phyloP scores from a whole-genome alignment of 1,140 invertebrate species.

The Zaprionus inermis region DNA sequence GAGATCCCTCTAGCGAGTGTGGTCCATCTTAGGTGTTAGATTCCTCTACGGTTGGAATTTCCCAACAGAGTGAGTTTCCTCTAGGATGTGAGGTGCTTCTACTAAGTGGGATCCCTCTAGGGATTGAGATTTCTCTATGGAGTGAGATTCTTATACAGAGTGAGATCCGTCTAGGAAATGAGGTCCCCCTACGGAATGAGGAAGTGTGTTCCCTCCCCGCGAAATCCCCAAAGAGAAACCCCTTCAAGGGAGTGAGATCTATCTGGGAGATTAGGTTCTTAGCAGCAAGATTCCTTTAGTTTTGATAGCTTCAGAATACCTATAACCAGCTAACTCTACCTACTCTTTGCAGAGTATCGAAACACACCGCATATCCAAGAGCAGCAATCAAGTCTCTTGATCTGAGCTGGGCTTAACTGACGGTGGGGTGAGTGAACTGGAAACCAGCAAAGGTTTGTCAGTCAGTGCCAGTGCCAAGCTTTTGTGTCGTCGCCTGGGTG shows the following conservation, averaged over 20 bases:
- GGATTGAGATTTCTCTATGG: too few species aligned
- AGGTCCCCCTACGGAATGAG: too few species aligned
- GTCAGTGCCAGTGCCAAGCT: slow-evolving; percentile 35
- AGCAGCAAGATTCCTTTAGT: not conserved
- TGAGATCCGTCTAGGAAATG: not conserved
- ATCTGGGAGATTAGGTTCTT: not conserved
- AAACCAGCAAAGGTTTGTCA: slow-evolving; percentile 24
- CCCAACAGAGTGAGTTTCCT: too few species aligned
- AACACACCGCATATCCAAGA: too few species aligned
- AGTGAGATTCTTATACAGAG: not conserved
- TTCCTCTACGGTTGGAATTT: too few species aligned
- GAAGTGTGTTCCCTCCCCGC: too few species aligned
- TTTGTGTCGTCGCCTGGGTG: slow-evolving; percentile 35
- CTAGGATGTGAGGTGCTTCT: too few species aligned
- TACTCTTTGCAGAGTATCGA: not conserved
- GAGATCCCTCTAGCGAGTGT: not conserved
- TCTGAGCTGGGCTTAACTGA: not conserved
- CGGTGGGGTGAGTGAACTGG: slow-evolving; percentile 48
- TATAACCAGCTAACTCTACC: not conserved
- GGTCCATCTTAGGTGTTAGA: too few species aligned
- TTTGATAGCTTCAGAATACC: not conserved
- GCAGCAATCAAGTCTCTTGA: slow-evolving; percentile 12
- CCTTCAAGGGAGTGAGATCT: not conserved
- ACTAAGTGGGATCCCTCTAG: too few species aligned
- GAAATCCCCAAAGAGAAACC: not conserved